Conservation (phyloP, 2,888 invertebrate species). For the Fabriciana adippe region DNA sequence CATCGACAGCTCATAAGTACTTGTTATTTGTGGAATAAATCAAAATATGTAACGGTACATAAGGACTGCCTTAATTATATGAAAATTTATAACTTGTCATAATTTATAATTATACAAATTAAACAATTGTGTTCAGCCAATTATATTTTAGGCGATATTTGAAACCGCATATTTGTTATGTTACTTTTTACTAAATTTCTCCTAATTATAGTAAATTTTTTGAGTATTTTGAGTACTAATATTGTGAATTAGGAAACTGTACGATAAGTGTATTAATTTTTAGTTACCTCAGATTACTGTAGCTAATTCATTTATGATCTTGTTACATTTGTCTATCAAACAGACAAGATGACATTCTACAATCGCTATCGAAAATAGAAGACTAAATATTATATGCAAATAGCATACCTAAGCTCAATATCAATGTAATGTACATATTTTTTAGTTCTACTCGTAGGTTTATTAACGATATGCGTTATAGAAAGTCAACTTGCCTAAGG, state of each 20-base stretch:
- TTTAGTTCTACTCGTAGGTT: no score
- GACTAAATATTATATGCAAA: no score
- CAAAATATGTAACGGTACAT: background rate
- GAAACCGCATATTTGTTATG: background rate
- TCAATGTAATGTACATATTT: no score
- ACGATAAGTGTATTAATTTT: conserved; percentile 16
- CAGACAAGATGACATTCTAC: no score
- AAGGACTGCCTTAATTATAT: background rate
- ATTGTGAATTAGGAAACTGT: conserved; percentile 16
- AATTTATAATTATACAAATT: no score
- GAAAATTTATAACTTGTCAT: background rate
- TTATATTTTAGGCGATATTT: background rate
- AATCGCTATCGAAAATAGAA: no score
- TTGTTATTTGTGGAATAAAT: background rate
- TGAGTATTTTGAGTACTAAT: conserved; percentile 7
- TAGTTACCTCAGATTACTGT: background rate
- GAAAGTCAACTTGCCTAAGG: no score
- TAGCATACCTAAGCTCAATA: no score
- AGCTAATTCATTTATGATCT: background rate
- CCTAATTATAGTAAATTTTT: background rate
- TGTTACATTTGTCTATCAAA: no score
- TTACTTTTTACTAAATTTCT: background rate
- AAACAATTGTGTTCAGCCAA: no score
- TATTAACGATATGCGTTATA: no score
- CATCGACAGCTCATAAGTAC: background rate